Percentiles rank a stretch among this genome's conserved stretches.
Evolutionary conservation across 2,797 vertebrate species (phyloP).

Genomic region (Furcifer pardalis): DNA sequence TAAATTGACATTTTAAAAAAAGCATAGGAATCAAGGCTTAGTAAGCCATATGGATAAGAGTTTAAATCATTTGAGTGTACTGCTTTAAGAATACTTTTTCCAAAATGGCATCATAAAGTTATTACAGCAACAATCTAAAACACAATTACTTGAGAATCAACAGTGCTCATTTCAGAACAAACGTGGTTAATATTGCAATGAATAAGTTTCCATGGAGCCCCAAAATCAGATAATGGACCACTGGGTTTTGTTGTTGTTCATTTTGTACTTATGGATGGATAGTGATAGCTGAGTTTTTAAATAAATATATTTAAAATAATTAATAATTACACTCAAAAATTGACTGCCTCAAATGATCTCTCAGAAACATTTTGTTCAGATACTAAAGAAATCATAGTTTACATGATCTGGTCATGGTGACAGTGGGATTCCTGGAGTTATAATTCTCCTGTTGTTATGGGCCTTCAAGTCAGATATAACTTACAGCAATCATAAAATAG

Average conservation of each 20-base stretch:
- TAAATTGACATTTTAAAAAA: constrained; percentile 35
- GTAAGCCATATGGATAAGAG: constrained; percentile 7
- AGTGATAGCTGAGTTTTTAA: not conserved
- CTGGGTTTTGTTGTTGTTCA: not conserved
- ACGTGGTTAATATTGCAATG: not conserved
- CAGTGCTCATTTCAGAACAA: not conserved
- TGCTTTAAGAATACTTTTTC: constrained; percentile 3
- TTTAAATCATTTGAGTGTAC: too few relatives aligned
- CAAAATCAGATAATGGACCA: not conserved
- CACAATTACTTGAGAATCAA: not conserved
- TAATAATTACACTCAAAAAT: not conserved
- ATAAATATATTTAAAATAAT: not conserved
- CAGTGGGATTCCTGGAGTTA: too few relatives aligned
- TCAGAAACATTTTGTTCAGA: too few relatives aligned
- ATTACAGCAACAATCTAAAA: constrained; percentile 5
- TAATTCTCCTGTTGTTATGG: too few relatives aligned
- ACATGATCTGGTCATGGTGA: too few relatives aligned
- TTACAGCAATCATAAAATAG: too few relatives aligned
- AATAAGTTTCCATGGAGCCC: not conserved
- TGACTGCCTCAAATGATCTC: too few relatives aligned
- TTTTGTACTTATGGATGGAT: not conserved
- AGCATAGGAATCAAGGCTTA: constrained; percentile 11
- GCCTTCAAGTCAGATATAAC: too few relatives aligned
- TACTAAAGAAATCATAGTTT: too few relatives aligned
- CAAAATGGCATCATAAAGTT: not conserved